These are phyloP conservation scores for Philopedon plagiatum DNA, from an alignment of 2,888 invertebrate genomes.

Conservation along the genomic window DNA sequence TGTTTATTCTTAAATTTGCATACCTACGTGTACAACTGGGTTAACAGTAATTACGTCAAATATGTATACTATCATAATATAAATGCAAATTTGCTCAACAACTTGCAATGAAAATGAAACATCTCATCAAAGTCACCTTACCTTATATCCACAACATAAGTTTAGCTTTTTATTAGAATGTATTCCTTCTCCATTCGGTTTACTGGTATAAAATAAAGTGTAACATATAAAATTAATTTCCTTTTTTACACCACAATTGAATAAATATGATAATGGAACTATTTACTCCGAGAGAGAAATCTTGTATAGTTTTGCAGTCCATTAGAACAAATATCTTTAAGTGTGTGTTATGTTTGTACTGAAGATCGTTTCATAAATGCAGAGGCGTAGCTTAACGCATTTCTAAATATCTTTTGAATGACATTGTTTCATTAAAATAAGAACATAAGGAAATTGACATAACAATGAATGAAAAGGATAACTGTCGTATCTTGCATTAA, in stretches of 20 bases:
- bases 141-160: constrained; percentile 25
- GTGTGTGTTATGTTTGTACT: constrained; percentile 24
- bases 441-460: constrained; percentile 10
- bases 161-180: constrained; percentile 35
- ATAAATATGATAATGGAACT: constrained; percentile 48
- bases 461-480: constrained; percentile 4
- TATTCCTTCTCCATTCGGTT: constrained; percentile 22
- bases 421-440: constrained; percentile 9
- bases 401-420: constrained; percentile 2
- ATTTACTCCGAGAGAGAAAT: constrained; percentile 43
- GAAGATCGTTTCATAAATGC: constrained; percentile 11
- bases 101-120: constrained; percentile 39
- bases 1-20: too few species aligned
- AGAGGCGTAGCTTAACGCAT: constrained; percentile 33
- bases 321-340: constrained; percentile 46
- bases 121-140: constrained; percentile 39
- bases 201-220: constrained; percentile 45
- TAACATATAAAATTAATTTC: constrained; percentile 42
- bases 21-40: too few species aligned
- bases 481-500: not conserved
- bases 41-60: too few species aligned
- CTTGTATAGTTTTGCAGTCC: constrained; percentile 46
- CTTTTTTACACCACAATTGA: constrained; percentile 41
- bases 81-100: constrained; percentile 21
- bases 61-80: not conserved